These are phyloP conservation scores for Cololabis saira DNA, from an alignment of 2,113 vertebrate genomes.

Conservation along the genomic window DNA sequence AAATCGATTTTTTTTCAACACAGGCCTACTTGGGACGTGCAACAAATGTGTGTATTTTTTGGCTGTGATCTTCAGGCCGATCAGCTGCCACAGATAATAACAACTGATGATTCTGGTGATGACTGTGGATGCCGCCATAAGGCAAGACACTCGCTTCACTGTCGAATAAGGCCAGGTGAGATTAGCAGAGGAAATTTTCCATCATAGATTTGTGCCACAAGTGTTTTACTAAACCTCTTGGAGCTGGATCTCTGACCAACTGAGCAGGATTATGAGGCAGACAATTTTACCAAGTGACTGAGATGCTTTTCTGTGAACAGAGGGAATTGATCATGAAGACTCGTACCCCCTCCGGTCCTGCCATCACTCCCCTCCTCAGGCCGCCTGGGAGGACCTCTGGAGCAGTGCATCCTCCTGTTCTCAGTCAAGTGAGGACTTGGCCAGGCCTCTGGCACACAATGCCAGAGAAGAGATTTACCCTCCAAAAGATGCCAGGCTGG, in stretches of 20 bases:
- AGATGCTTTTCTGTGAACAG: slow-evolving; percentile 44
- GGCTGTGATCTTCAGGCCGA: slow-evolving; percentile 80
- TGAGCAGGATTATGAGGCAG: neutral
- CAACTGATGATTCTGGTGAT: slow-evolving; percentile 81
- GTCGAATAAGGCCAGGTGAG: slow-evolving; percentile 88
- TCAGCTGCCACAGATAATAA: slow-evolving; percentile 82
- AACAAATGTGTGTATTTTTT: neutral
- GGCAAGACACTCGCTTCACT: slow-evolving; percentile 74
- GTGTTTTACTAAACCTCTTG: neutral
- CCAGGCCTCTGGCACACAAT: slow-evolving; percentile 63
- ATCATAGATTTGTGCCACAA: neutral
- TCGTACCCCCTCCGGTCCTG: slow-evolving; percentile 80
- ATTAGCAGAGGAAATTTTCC: neutral
- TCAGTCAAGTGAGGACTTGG: slow-evolving; percentile 81
- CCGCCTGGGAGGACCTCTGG: slow-evolving; percentile 78
- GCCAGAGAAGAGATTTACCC: slow-evolving; percentile 67
- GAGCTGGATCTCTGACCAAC: neutral
- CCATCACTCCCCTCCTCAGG: slow-evolving; percentile 68
- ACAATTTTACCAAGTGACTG: neutral
- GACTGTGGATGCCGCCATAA: slow-evolving; percentile 77
- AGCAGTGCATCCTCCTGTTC: slow-evolving; percentile 85
- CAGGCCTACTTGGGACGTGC: too few relatives aligned
- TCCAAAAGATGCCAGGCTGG: slow-evolving; percentile 60
- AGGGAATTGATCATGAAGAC: slow-evolving; percentile 83
- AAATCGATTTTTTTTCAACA: too few relatives aligned